phyloP scores from a whole-genome alignment of 2,888 invertebrate species.

The Notodonta ziczac region DNA sequence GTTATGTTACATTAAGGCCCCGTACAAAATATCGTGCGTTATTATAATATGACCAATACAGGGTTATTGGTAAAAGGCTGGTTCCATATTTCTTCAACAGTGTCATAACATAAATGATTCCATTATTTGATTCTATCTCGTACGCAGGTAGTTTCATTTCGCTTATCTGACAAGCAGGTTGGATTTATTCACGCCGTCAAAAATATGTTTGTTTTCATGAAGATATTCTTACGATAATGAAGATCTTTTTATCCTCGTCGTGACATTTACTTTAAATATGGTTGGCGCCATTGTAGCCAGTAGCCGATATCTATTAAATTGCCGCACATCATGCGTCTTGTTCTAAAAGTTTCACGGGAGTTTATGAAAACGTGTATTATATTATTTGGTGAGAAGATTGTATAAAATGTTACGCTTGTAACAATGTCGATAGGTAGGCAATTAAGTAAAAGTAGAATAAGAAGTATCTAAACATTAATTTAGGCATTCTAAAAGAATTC shows the following conservation, averaged over 20 bases:
- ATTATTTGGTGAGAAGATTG: no score
- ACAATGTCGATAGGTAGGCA: no score
- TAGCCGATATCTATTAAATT: conserved; percentile 7
- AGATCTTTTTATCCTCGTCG: conserved; percentile 26
- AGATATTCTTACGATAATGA: conserved; percentile 13
- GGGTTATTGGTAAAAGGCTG: no score
- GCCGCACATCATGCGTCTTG: not conserved
- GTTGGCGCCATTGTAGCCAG: conserved; percentile 16
- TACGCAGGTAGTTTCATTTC: conserved; percentile 24
- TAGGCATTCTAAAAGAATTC: conserved; percentile 1
- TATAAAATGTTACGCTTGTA: no score
- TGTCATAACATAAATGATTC: conserved; percentile 34
- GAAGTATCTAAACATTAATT: no score
- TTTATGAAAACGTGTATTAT: no score
- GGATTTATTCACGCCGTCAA: conserved; percentile 17
- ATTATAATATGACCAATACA: no score
- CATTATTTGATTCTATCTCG: conserved; percentile 22
- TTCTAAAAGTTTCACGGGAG: no score
- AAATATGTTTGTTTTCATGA: conserved; percentile 14
- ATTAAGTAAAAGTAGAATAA: no score
- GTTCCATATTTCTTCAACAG: conserved; percentile 37
- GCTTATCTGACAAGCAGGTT: conserved; percentile 18
- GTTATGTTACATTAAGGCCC: no score
- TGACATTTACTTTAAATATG: conserved; percentile 30
- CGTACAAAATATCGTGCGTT: no score